These are phyloP conservation scores for Dinoponera quadriceps DNA, from an alignment of 1,140 invertebrate species.

Conservation along the genomic window DNA sequence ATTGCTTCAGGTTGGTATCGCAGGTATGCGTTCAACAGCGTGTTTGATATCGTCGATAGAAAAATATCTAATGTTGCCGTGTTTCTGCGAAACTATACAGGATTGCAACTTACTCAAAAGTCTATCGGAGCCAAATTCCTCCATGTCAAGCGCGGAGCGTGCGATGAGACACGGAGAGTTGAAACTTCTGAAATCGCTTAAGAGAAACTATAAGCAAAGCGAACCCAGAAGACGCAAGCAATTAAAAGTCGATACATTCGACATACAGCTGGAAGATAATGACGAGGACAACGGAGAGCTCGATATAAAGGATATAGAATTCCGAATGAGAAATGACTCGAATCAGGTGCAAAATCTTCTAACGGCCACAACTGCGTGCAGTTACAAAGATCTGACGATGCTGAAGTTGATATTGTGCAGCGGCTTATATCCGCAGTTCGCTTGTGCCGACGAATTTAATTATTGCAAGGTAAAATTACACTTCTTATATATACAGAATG, in stretches of 20 bases:
- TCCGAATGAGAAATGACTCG: slow-evolving; percentile 91
- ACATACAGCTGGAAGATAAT: slow-evolving; percentile 86
- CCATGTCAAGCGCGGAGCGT: slow-evolving; percentile 91
- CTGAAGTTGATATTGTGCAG: slow-evolving; percentile 95
- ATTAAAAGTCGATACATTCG: slow-evolving; percentile 88
- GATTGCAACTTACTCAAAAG: slow-evolving; percentile 90
- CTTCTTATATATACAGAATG: neutral
- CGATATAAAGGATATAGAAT: slow-evolving; percentile 97
- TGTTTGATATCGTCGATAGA: slow-evolving; percentile 8
- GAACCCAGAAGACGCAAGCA: slow-evolving; percentile 91
- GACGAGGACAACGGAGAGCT: slow-evolving; percentile 87
- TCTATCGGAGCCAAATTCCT: slow-evolving; percentile 83
- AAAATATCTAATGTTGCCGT: neutral
- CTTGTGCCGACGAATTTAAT: slow-evolving; percentile 97
- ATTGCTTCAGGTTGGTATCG: slow-evolving; percentile 89
- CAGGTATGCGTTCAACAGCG: neutral
- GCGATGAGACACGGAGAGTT: slow-evolving; percentile 94
- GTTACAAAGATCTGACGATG: slow-evolving; percentile 93
- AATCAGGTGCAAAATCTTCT: slow-evolving; percentile 90
- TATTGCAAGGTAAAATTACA: slow-evolving; percentile 90
- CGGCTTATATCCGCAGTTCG: slow-evolving; percentile 97
- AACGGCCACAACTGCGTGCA: slow-evolving; percentile 90
- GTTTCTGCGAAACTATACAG: slow-evolving; percentile 78
- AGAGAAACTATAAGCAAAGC: slow-evolving; percentile 88
- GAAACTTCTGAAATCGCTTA: slow-evolving; percentile 93